Percentiles rank a stretch among this genome's conserved stretches.
Conservation (phyloP, 1,140 invertebrate genomes). For the Ips nitidus region DNA sequence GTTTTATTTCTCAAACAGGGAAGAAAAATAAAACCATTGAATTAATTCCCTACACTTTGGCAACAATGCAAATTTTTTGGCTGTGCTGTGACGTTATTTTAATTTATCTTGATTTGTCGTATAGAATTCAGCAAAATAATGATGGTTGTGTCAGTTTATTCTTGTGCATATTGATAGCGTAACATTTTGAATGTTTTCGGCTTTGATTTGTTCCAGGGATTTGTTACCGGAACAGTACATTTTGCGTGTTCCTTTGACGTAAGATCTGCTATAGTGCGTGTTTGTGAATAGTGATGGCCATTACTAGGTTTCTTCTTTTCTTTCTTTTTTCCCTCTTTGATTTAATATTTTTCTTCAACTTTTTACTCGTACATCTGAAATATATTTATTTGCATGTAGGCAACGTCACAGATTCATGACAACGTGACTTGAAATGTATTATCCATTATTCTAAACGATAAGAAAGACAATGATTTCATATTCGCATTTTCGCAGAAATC, state of each 20-base stretch:
- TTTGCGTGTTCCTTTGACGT: constrained; percentile 76
- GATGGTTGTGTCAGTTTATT: too few relatives aligned
- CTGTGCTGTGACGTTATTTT: too few relatives aligned
- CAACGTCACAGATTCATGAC: not conserved
- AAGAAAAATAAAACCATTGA: too few relatives aligned
- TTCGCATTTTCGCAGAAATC: not conserved
- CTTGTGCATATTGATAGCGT: too few relatives aligned
- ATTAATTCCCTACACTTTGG: too few relatives aligned
- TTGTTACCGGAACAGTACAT: constrained; percentile 69
- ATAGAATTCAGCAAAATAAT: too few relatives aligned
- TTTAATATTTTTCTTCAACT: not conserved
- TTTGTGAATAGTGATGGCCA: constrained; percentile 10
- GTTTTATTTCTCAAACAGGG: too few relatives aligned
- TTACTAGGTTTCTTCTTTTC: constrained; percentile 15
- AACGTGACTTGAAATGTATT: not conserved
- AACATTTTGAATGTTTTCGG: constrained; percentile 46
- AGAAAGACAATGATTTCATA: not conserved
- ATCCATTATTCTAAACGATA: not conserved
- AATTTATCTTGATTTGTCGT: too few relatives aligned
- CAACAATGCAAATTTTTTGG: too few relatives aligned
- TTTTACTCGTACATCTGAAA: too few relatives aligned
- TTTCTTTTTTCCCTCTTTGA: constrained; percentile 5
- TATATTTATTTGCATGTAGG: too few relatives aligned
- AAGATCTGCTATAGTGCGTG: constrained; percentile 53
- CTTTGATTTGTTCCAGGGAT: constrained; percentile 74